Evolutionary conservation across 2,888 invertebrate species (phyloP), one percentile per base, ranked within the genome.

Genomic region (Hyles lineata): DNA sequence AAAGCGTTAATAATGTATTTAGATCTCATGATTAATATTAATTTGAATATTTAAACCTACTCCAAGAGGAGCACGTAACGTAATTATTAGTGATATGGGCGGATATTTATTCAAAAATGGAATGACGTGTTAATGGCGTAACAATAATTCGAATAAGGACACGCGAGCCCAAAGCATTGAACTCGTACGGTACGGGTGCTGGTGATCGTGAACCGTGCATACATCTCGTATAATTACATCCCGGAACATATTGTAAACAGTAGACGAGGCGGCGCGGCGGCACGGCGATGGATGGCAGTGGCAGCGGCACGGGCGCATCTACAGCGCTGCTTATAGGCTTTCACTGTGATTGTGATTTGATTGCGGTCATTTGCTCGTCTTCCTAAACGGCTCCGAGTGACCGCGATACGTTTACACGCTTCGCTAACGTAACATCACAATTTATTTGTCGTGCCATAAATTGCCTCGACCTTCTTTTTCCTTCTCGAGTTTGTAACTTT

Each of bases 321-420:
- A 67, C 60, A n/a, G 58, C 59, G 43, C 55, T 69, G n/a, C 55
- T 43, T 43, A 43, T 79, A 86, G 86, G 90, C 91, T 92, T 93
- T 92, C 90, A 90, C 90, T 87, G 82, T 92, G 90, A 92, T 92
- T 90, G 90, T 90, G 85, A 87, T 91, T 91, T 92, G 92, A 92
- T 92, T 92, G 89, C 87, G 85, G 89, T 87, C 86, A 89, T 92
- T 92, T 91, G 84, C 88, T 89, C 86, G 83, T 89, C 87, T 88
- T 86, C 85, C 80, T 88, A 91, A 91, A 89, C 85, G 78, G 80
- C 79, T 72, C 70, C 76, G 76, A 85, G 83, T 81, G 80, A 85
- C 85, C 85, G 79, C 83, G 79, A 81, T 82, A 84, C 83, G 80
- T 85, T 87, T 87, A 89, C 85, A 87, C 83, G 84, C 85, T 86